Conservation (phyloP, 2,797 vertebrate genomes). For the Caiman crocodilus region DNA sequence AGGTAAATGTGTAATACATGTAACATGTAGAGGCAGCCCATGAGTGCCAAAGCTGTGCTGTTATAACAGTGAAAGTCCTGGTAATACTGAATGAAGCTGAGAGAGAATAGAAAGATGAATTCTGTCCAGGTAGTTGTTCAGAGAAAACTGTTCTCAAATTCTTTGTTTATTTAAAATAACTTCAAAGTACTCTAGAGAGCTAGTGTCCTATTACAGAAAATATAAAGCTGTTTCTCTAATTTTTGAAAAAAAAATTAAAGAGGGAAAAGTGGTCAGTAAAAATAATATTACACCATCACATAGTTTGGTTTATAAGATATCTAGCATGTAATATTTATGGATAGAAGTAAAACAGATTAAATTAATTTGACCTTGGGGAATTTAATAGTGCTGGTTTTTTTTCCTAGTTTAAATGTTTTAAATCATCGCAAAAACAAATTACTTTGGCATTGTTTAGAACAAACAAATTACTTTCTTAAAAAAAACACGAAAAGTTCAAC, state of each 20-base stretch:
- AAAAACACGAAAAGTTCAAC: neutral
- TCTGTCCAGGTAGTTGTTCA: neutral
- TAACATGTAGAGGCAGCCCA: no score
- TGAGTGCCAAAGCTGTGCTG: rapidly evolving
- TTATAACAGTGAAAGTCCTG: neutral
- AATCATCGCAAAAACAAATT: no score
- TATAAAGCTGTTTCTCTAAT: neutral
- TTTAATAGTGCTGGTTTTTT: neutral
- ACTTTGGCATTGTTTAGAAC: no score
- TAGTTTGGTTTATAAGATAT: neutral
- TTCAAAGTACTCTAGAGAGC: neutral
- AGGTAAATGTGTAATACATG: no score
- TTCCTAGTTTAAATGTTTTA: no score
- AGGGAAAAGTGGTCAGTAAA: neutral
- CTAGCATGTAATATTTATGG: neutral
- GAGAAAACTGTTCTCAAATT: neutral
- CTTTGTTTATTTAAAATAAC: neutral
- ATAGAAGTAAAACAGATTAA: neutral
- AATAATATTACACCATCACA: neutral
- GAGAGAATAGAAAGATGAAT: neutral
- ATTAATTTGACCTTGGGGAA: neutral
- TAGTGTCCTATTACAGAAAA: neutral
- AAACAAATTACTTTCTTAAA: no score
- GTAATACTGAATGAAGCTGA: neutral
- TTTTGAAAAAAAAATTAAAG: neutral